Base-by-base conservation (phyloP, 2,888 invertebrate species). In the Macrophya alboannulata region DNA sequence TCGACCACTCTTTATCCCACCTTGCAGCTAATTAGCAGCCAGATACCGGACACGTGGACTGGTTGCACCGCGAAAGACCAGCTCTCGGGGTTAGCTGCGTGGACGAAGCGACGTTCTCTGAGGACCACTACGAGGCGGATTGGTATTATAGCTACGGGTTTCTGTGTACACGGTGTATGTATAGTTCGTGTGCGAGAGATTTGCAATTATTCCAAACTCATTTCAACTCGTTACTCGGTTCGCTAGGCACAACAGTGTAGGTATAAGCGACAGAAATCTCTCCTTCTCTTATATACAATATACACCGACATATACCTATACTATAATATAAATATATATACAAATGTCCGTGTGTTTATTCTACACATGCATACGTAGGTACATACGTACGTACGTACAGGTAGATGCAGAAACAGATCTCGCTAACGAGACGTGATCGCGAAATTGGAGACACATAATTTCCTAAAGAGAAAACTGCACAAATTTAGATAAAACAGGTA, bases 21-120 rank as follows among this genome's bases (percentile, higher is more conserved):
- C 91, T 91, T 90, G 90, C 90, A 89, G 91, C 91, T 92, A 92
- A 92, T 92, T 92, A 92, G 91, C 90, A 90, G 89, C 87, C 88
- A 88, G 89, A 91, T 90, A 90, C 89, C 89, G 89, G 90, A 91
- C 90, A 90, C 90, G 89, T 89, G 89, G 88, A 85, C 86, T 87
- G 87, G 81, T 84, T 83, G 68, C 87, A 85, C 87, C 84, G 40
- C 79, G 62, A 48, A 37, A 25, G 81, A 81, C 59, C 59, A 81
- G 62, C 85, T 82, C 76, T 37, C 62, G 55, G 21, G 62, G 72
- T 74, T 85, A 76, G 83, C 86, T 37, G 72, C 25, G 10, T 51
- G 55, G 77, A 31, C 48, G 77, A 51, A 68, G 10, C 84, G 55
- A 74, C 37, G 51, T 82, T 40, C 84, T 71, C 84, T 84, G 51